phyloP scores from a whole-genome alignment of 64 coral and sea anemone genomes.

The Trachythela sp. region DNA sequence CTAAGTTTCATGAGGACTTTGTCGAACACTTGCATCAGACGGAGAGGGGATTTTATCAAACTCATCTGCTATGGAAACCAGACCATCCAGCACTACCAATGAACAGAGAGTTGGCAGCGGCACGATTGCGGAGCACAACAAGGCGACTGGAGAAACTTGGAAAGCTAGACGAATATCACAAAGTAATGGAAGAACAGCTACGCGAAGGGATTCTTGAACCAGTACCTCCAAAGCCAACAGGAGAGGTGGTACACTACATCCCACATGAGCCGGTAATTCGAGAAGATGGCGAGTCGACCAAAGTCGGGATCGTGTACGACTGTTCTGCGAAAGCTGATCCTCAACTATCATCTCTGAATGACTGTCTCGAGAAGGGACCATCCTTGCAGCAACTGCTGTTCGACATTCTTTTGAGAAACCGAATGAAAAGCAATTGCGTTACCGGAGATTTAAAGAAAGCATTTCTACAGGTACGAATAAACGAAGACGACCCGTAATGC shows the following conservation, averaged over 20 bases:
- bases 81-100: slow-evolving; percentile 39
- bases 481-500: slow-evolving; percentile 31
- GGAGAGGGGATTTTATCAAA: slow-evolving; percentile 63
- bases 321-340: slow-evolving; percentile 34
- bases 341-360: slow-evolving; percentile 48
- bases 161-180: neutral
- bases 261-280: slow-evolving; percentile 37
- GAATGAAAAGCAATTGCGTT: slow-evolving; percentile 22
- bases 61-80: slow-evolving; percentile 63
- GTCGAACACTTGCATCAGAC: slow-evolving; percentile 23
- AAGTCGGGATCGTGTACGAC: slow-evolving; percentile 52
- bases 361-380: slow-evolving; percentile 53
- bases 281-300: slow-evolving; percentile 44
- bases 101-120: slow-evolving; percentile 45
- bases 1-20: slow-evolving; percentile 47
- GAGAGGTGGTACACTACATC: slow-evolving; percentile 26
- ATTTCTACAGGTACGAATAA: slow-evolving; percentile 39
- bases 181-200: neutral
- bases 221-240: slow-evolving; percentile 5
- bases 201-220: neutral
- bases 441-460: slow-evolving; percentile 43
- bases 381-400: slow-evolving; percentile 42
- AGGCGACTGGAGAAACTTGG: slow-evolving; percentile 54
- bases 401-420: slow-evolving; percentile 52
- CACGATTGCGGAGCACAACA: slow-evolving; percentile 33